Evolutionary conservation across 23 tunicate genomes (phyloP), one percentile per base, ranked within the genome.

Genomic region (Botrylloides violaceus): DNA sequence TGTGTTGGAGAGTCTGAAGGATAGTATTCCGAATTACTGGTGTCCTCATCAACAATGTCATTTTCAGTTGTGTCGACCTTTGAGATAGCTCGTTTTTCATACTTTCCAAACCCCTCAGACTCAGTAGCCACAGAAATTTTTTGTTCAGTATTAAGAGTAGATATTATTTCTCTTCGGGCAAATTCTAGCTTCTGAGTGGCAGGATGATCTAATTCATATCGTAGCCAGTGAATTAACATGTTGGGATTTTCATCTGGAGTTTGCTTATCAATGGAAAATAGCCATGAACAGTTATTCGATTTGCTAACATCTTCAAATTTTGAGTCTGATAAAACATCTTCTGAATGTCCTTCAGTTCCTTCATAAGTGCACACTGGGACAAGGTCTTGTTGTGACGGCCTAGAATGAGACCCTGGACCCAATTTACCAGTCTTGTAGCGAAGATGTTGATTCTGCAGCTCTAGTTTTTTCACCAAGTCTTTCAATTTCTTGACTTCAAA

Each of bases 391-490:
- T 9, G 15, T 43, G 53, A 9, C 25, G 65, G 65, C n/a, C 32
- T 29, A 0, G 32, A 23, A 29, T 2, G 23, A 20, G 74, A 38
- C 9, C 37, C 29, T 6, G 82, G 74, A 70, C 77, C 68, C 3
- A 87, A 65, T 77, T 66, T 87, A 33, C 83, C 87, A 36, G 96
- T 87, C 76, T 85, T 76, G 39, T 76, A 60, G 3, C 96, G 77
- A 26, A 87, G 50, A 70, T 87, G 96, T 77, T 87, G 84, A 71
- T 87, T 87, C 71, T 87, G 96, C 30, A 70, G 80, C 70, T 87
- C 96, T 29, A 87, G 59, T 37, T 78, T 87, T 71, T 81, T 81
- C 29, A 87, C 96, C 29, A 87, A 64, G 68, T 87, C 96, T 36
- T 87, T 87, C 34, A 87, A 36, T 43, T 87, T 87, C 55, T 61